phyloP scores from a whole-genome alignment of 2,797 vertebrate species.

The Epinephelus awoara region DNA sequence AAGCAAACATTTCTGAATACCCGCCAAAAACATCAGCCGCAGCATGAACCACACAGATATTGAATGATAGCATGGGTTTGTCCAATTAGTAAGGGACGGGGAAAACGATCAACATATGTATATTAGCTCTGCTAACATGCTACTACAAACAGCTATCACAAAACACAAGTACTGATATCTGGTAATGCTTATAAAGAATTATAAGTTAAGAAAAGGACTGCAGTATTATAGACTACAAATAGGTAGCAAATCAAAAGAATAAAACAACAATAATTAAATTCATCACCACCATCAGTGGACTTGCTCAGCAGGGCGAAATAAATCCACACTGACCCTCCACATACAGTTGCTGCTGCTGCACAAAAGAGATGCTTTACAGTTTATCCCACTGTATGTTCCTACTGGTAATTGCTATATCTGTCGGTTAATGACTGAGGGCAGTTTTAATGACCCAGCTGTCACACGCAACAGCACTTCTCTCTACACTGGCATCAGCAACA shows the following conservation, averaged over 20 bases:
- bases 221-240: no score
- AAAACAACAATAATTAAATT: neutral
- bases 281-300: neutral
- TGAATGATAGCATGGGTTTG: conserved; percentile 12
- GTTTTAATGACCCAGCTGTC: conserved; percentile 43
- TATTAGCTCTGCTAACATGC: conserved; percentile 3
- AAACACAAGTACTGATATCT: neutral
- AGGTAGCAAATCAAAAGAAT: neutral
- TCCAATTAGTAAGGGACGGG: conserved; percentile 18
- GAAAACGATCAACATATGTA: neutral
- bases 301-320: neutral
- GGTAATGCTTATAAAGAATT: neutral
- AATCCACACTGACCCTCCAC: neutral
- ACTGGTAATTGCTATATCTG: conserved; percentile 44
- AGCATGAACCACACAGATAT: neutral
- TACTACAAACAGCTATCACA: neutral
- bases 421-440: conserved; percentile 49
- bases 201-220: neutral
- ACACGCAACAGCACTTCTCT: conserved; percentile 32
- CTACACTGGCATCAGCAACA: conserved; percentile 24
- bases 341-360: neutral
- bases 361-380: neutral
- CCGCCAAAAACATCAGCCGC: conserved; percentile 34
- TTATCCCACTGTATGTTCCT: neutral
- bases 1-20: conserved; percentile 36